These are phyloP conservation scores for Paramisgurnus dabryanus DNA, from an alignment of 2,113 vertebrate species.

Conservation along the genomic window DNA sequence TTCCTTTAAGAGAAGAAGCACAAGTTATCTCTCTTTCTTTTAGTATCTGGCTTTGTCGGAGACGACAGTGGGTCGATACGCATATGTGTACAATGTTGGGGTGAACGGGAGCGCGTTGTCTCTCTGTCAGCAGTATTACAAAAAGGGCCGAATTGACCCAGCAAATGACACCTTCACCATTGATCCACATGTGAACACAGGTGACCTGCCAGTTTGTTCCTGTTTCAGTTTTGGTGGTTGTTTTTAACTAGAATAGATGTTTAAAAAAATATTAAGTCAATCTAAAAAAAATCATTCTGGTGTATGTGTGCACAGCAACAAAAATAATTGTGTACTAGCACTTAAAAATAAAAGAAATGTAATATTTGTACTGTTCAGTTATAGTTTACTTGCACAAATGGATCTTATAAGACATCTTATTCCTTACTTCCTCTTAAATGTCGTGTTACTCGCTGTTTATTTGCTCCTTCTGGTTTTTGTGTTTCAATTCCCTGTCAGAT, in stretches of 20 bases:
- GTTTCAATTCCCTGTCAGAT: not conserved
- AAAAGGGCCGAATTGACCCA: conserved; percentile 85
- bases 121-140: conserved; percentile 89
- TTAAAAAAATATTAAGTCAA: not conserved
- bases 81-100: conserved; percentile 75
- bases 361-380: no score
- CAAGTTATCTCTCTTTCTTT: not conserved
- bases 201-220: conserved; percentile 59
- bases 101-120: conserved; percentile 80
- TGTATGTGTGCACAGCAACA: not conserved
- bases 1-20: not conserved
- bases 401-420: not conserved
- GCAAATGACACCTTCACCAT: conserved; percentile 93
- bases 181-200: conserved; percentile 82
- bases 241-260: not conserved
- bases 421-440: not conserved
- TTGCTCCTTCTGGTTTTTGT: not conserved
- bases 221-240: not conserved
- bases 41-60: conserved; percentile 83
- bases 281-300: no score
- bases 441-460: not conserved
- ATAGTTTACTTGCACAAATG: not conserved
- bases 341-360: not conserved
- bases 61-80: conserved; percentile 86
- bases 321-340: not conserved